Base-by-base conservation (phyloP, 2,888 invertebrate species). In the Hecatera dysodea region DNA sequence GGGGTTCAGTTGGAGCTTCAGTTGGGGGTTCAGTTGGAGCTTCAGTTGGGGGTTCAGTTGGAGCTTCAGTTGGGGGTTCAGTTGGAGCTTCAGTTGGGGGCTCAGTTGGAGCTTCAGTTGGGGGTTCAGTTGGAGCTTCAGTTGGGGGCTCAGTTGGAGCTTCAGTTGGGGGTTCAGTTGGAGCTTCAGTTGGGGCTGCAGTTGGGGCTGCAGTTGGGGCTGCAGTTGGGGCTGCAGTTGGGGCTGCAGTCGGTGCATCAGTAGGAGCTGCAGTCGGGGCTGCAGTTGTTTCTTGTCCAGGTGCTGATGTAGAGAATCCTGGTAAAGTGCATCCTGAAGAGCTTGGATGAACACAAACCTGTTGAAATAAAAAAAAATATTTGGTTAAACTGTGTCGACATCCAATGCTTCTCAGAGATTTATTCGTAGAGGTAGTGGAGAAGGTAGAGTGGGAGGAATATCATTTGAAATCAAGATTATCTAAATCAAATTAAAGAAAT, bases 261-360 rank as follows among this genome's bases (percentile, higher is more conserved):
- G 68, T 64, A 0, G 79, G 66, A 1, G 70, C 83, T 29, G 77
- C 77, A 3, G 80, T 33, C 1, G 79, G 65, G 11, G 63, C 69
- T 17, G 73, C 65, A 0, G 66, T 55, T n/a, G n/a, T n/a, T n/a
- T n/a, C n/a, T 1, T 77, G 7, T 4, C 5, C 19, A 0, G 60
- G 64, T n/a, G 75, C 7, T 12, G 27, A 1, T 67, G 42, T 29
- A 36, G 17, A 2, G 42, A 5, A 33, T 19, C 88, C 87, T 1
- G 91, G 84, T 2, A 92, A 78, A 0, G 70, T 77, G 72, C 93
- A 93, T 66, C 88, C 87, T 0, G 92, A 86, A 33, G 29, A 4
- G 0, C 0, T 15, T 0, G 92, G 90, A 39, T 90, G 90, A 0
- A 89, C 75, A 72, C 93, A 93, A 4, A 91, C 91, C 93, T 93